Base-by-base conservation (phyloP, 2,797 vertebrate genomes). In the Hydrocynus forskahlii region DNA sequence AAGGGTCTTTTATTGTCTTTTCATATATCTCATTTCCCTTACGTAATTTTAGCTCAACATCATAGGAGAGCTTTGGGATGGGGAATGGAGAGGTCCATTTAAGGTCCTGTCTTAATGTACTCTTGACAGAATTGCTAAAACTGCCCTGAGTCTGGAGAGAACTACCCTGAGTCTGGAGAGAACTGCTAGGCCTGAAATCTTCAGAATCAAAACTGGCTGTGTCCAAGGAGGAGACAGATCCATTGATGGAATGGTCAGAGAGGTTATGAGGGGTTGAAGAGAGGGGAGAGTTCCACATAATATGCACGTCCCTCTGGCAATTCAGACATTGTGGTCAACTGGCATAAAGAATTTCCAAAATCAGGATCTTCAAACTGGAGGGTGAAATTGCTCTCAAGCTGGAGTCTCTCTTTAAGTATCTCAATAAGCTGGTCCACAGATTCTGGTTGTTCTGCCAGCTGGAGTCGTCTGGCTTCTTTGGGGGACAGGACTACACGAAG, bases 351-450 rank as follows among this genome's bases (percentile, higher is more conserved):
- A 71, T 82, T 69, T 1, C 17, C 69, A 80, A 83, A 86, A 4
- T 84, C 69, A 38, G 70, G 74, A n/a, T 82, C 82, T 7, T 86
- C 64, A 76, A 72, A 85, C 13, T 81, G 84, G 38, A 79, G 45
- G 12, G 23, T 68, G 10, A 87, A 85, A 4, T 63, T n/a, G n/a
- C 63, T 59, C 73, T 87, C 0, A 17, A 86, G 13, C 16, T 5
- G 64, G n/a, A n/a, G n/a, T n/a, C n/a, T n/a, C n/a, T n/a, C n/a
- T n/a, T n/a, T n/a, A n/a, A 87, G 52, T 2, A 72, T 4, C 21
- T 9, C 14, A 25, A 80, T 71, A 9, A 86, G 67, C 12, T 83
- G 55, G 4, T 85, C 52, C 4, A 76, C 21, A 52, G 82, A 86
- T 67, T 85, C 64, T 17, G 74, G 84, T 29, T 9, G 0, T 12